These are phyloP conservation scores for Gambelia wislizenii DNA, from an alignment of 2,797 vertebrate genomes.

Conservation along the genomic window DNA sequence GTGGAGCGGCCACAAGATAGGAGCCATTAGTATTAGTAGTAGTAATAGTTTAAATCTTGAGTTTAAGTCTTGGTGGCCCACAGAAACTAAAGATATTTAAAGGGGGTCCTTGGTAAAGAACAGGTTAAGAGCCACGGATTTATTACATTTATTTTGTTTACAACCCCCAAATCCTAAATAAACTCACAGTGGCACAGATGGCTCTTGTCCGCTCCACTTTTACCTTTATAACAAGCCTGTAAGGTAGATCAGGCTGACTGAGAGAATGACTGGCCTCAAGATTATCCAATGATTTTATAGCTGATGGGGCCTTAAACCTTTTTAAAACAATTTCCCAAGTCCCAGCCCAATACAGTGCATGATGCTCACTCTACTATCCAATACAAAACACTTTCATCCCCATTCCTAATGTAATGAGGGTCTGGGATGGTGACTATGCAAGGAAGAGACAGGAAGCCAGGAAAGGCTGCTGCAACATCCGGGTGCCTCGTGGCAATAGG, in stretches of 20 bases:
- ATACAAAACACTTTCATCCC: not conserved
- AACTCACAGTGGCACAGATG: not conserved
- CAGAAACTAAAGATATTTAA: no score
- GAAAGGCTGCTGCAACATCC: not conserved
- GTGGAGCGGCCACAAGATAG: no score
- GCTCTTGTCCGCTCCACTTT: not conserved
- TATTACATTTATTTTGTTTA: no score
- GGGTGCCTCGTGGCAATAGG: not conserved
- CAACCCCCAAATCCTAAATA: no score
- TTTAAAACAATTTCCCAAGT: not conserved
- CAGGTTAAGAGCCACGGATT: no score
- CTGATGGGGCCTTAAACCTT: not conserved
- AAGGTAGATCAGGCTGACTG: not conserved
- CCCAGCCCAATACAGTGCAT: not conserved
- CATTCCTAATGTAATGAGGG: not conserved
- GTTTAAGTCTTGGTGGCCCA: no score
- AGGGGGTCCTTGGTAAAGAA: no score
- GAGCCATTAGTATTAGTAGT: no score
- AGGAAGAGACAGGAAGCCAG: not conserved
- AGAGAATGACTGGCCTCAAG: not conserved
- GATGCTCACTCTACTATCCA: not conserved
- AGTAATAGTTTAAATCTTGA: no score
- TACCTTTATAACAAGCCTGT: not conserved
- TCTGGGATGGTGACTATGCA: no score
- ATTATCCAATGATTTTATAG: not conserved